Percentiles rank a stretch among this genome's conserved stretches.
Evolutionary conservation across 1,140 invertebrate species (phyloP).

Genomic region (Nebria ingens): DNA sequence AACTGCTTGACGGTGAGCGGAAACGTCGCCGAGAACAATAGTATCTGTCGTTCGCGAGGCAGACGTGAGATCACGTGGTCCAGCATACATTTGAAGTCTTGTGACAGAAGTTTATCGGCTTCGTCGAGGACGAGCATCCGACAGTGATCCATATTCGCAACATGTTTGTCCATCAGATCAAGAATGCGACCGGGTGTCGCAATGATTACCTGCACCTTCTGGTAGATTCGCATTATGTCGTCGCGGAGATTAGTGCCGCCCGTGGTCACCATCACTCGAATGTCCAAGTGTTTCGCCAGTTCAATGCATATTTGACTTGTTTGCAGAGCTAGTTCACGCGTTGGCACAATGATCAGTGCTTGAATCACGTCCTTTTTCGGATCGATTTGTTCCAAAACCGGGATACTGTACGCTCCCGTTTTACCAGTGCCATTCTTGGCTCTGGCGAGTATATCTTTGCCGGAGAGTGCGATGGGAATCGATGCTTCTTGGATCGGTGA

Average conservation of each 20-base stretch:
- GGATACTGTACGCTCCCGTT: constrained; percentile 99
- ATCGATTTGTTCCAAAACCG: constrained; percentile 92
- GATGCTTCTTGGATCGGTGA: constrained; percentile 99
- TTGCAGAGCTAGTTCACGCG: constrained; percentile 96
- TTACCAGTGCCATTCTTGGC: constrained; percentile 99
- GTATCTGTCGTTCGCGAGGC: constrained; percentile 91
- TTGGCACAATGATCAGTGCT: constrained; percentile 97
- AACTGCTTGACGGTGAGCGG: constrained; percentile 98
- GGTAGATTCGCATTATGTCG: constrained; percentile 99
- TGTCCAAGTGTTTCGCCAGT: constrained; percentile 89
- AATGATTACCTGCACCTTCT: constrained; percentile 98
- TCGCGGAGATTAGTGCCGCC: constrained; percentile 94
- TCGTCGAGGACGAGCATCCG: constrained; percentile 96
- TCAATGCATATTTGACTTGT: constrained; percentile 99
- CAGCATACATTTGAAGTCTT: constrained; percentile 98
- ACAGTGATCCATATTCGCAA: constrained; percentile 93
- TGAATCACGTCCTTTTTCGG: constrained; percentile 83
- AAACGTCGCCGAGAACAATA: constrained; percentile 98
- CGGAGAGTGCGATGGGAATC: constrained; percentile 95
- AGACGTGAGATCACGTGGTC: constrained; percentile 87
- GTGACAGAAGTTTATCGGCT: constrained; percentile 96
- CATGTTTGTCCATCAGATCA: constrained; percentile 98
- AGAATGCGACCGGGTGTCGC: constrained; percentile 98
- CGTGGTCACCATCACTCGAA: constrained; percentile 98
- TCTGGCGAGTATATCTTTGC: constrained; percentile 94